phyloP scores from a whole-genome alignment of 2,888 invertebrate species.

The Cataglyphis albicans region DNA sequence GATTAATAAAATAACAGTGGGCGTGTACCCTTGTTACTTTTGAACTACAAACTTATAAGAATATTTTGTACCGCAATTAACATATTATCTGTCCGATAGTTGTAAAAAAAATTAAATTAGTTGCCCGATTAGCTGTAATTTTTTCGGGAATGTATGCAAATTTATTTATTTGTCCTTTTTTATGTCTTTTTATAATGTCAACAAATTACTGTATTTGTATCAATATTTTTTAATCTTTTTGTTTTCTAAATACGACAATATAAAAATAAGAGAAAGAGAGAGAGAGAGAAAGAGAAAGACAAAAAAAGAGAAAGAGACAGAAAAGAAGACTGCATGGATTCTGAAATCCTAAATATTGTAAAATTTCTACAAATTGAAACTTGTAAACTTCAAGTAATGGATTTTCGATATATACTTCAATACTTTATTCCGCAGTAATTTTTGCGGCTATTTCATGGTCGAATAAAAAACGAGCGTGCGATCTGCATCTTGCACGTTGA shows the following conservation, averaged over 20 bases:
- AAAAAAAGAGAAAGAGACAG: not conserved
- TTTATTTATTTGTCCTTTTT: not conserved
- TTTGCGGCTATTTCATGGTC: slow-evolving; percentile 16
- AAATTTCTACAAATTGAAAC: slow-evolving; percentile 10
- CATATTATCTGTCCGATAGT: not conserved
- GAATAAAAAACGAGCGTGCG: slow-evolving; percentile 8
- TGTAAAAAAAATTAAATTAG: slow-evolving; percentile 18
- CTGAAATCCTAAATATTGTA: not conserved
- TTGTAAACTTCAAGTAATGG: slow-evolving; percentile 17
- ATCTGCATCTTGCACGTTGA: slow-evolving; percentile 47
- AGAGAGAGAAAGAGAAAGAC: not conserved
- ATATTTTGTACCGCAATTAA: not conserved
- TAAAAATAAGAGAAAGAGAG: not conserved
- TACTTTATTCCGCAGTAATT: not conserved
- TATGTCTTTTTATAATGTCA: not conserved
- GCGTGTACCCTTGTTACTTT: slow-evolving; percentile 5
- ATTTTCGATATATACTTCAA: not conserved
- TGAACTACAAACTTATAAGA: slow-evolving; percentile 14
- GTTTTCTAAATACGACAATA: not conserved
- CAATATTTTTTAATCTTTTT: not conserved
- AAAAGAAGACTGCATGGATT: not conserved
- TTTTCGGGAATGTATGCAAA: not conserved
- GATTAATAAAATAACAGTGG: slow-evolving; percentile 47
- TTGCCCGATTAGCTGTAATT: not conserved
- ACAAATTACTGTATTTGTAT: not conserved